phyloP scores from a whole-genome alignment of 2,113 vertebrate species.

The Dipodomys merriami region DNA sequence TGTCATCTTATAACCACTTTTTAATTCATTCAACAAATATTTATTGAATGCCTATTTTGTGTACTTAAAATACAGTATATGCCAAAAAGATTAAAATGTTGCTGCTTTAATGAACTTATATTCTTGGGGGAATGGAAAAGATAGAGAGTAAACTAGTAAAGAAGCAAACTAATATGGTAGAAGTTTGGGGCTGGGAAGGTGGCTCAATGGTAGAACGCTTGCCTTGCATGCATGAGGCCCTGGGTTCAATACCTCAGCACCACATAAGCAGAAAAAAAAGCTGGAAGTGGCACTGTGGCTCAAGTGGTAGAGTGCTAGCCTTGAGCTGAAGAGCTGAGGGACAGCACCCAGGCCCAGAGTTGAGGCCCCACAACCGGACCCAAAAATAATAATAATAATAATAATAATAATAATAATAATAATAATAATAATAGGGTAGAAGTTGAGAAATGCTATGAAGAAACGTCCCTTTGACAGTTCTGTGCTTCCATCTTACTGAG shows the following conservation, averaged over 20 bases:
- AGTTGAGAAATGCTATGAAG: neutral
- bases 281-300: too few relatives aligned
- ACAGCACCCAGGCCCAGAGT: too few relatives aligned
- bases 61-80: neutral
- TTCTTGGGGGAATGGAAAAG: neutral
- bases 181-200: neutral
- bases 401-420: neutral
- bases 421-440: neutral
- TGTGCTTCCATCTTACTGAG: neutral
- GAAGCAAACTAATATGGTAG: constrained; percentile 1
- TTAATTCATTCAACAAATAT: neutral
- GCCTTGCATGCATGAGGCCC: too few relatives aligned
- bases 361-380: too few relatives aligned
- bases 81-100: neutral
- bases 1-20: constrained; percentile 15
- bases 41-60: neutral
- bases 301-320: too few relatives aligned
- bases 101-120: constrained; percentile 1
- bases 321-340: too few relatives aligned
- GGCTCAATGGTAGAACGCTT: too few relatives aligned
- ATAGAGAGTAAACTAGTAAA: constrained; percentile 5
- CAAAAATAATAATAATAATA: neutral
- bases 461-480: neutral
- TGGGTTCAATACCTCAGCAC: too few relatives aligned
- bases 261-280: too few relatives aligned